These are phyloP conservation scores for Carposina sasakii DNA, from an alignment of 1,140 invertebrate species.

Conservation along the genomic window DNA sequence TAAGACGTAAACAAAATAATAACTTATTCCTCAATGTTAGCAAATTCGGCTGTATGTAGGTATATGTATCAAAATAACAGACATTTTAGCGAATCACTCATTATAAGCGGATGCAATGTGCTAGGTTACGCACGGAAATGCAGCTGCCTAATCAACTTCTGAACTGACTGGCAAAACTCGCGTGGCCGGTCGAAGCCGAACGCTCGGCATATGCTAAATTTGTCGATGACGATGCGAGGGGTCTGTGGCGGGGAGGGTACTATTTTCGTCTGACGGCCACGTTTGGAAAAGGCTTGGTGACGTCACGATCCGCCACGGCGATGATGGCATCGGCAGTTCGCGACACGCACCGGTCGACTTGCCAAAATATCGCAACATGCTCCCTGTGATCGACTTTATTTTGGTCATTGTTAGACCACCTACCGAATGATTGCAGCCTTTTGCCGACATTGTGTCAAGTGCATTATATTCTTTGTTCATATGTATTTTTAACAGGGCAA, in stretches of 20 bases:
- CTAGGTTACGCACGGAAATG: background rate
- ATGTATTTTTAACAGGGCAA: too few species aligned
- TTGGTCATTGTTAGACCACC: constrained; percentile 54
- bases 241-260: constrained; percentile 58
- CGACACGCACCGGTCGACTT: constrained; percentile 61
- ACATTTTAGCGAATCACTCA: too few species aligned
- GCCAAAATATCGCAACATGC: constrained; percentile 64
- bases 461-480: background rate
- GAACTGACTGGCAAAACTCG: background rate
- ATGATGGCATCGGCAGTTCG: constrained; percentile 65
- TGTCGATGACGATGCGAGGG: constrained; percentile 64
- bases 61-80: too few species aligned
- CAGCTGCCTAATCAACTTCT: background rate
- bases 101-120: too few species aligned
- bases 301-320: constrained; percentile 66
- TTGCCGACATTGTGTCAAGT: background rate
- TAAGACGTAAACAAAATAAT: too few species aligned
- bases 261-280: constrained; percentile 72
- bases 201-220: constrained; percentile 53
- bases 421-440: background rate
- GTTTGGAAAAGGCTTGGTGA: constrained; percentile 70
- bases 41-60: too few species aligned
- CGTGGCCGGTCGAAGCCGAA: constrained; percentile 9
- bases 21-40: too few species aligned
- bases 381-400: constrained; percentile 63